A percentile compares a stretch with the other conserved stretches of the same genome.
phyloP scores from a whole-genome alignment of 2,888 invertebrate species.

The Euspilapteryx auroguttella region DNA sequence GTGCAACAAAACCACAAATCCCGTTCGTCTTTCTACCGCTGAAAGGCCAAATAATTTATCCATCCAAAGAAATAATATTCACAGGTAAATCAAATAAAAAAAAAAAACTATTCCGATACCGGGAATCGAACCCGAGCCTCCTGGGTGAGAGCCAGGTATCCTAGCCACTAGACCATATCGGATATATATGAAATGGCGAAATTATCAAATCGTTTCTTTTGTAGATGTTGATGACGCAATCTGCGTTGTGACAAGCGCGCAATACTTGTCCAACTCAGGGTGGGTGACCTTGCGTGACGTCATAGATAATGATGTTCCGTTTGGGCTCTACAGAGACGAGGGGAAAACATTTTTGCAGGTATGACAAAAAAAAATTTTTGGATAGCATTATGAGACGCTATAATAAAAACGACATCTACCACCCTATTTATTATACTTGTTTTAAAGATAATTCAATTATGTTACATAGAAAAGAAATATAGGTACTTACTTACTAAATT shows the following conservation, averaged over 20 bases:
- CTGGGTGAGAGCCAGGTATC: constrained; percentile 65
- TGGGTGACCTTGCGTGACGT: constrained; percentile 81
- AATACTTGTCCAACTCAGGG: constrained; percentile 75
- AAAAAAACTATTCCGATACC: constrained; percentile 44
- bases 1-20: constrained; percentile 69
- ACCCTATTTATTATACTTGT: no score
- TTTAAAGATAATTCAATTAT: no score
- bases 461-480: no score
- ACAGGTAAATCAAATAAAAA: constrained; percentile 67
- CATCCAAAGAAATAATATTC: constrained; percentile 84
- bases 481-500: no score
- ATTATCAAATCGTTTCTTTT: not conserved
- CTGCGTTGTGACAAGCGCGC: constrained; percentile 83
- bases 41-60: constrained; percentile 85
- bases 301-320: constrained; percentile 75
- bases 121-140: constrained; percentile 62
- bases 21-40: constrained; percentile 84
- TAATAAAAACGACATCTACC: no score
- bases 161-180: constrained; percentile 67
- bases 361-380: no score
- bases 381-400: no score
- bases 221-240: constrained; percentile 75
- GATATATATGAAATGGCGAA: constrained; percentile 14
- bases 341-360: constrained; percentile 71
- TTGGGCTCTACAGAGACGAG: constrained; percentile 77